A percentile compares a stretch with the other conserved stretches of the same genome.
Evolutionary conservation across 2,888 invertebrate genomes (phyloP).

Genomic region (Crepidodera aurea): DNA sequence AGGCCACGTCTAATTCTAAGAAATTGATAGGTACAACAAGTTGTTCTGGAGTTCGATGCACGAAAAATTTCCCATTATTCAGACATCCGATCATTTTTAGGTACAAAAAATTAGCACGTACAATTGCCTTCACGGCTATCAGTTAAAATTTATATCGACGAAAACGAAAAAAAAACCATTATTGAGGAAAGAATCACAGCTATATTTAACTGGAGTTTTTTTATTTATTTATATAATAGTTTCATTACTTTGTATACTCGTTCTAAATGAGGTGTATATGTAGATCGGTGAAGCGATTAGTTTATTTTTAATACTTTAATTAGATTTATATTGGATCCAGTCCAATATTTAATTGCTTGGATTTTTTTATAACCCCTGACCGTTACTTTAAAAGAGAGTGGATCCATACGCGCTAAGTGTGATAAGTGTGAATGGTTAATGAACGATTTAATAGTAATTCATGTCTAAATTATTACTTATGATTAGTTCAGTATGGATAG

Average conservation of each 20-base stretch:
- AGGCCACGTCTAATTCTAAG: constrained; percentile 9
- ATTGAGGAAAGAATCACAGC: not conserved
- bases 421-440: too few species aligned
- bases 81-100: constrained; percentile 11
- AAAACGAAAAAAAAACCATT: not conserved
- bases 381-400: too few species aligned
- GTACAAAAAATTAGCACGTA: constrained; percentile 10
- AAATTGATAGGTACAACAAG: constrained; percentile 7
- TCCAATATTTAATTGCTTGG: not conserved
- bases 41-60: constrained; percentile 5
- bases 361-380: too few species aligned
- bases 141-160: constrained; percentile 6
- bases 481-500: too few species aligned
- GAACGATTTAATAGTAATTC: too few species aligned
- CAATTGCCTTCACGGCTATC: not conserved
- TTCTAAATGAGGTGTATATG: not conserved
- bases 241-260: too few species aligned
- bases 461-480: too few species aligned
- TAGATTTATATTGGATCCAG: not conserved
- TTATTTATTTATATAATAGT: not conserved
- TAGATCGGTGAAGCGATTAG: not conserved
- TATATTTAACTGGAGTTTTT: not conserved
- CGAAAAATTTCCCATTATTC: constrained; percentile 19
- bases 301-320: not conserved
- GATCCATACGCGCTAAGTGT: too few species aligned